Evolutionary conservation across 2,888 invertebrate genomes (phyloP).

Genomic region (Ptychoptera contaminata): DNA sequence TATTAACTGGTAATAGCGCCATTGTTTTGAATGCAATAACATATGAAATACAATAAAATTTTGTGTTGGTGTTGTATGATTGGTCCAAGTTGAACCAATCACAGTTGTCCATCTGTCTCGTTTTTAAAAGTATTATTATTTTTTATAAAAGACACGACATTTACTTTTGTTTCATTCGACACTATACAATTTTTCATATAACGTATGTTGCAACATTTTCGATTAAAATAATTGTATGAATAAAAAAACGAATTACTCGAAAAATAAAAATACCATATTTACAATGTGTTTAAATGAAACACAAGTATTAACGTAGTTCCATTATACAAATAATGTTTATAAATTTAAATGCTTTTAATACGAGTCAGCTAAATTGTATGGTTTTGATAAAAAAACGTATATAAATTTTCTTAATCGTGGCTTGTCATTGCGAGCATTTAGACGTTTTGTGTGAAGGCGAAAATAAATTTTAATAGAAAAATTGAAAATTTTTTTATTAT

Average conservation of each 20-base stretch:
- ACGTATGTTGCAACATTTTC: too few species aligned
- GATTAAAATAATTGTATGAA: too few species aligned
- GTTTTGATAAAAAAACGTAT: too few species aligned
- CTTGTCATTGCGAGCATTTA: conserved; percentile 6
- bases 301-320: too few species aligned
- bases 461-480: not conserved
- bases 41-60: not conserved
- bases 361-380: too few species aligned
- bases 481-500: too few species aligned
- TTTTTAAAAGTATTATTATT: not conserved
- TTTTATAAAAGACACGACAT: conserved; percentile 3
- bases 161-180: conserved; percentile 4
- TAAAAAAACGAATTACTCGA: not conserved
- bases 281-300: too few species aligned
- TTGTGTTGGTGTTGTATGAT: conserved; percentile 20
- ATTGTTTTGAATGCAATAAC: not conserved
- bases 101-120: conserved; percentile 45
- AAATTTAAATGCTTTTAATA: too few species aligned
- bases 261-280: not conserved
- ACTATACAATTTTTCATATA: not conserved
- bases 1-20: conserved; percentile 8
- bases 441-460: not conserved
- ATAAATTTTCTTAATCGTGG: conserved; percentile 5
- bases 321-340: too few species aligned
- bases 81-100: conserved; percentile 40